Percentiles rank a stretch among this genome's conserved stretches.
Evolutionary conservation across 2,113 vertebrate species (phyloP).

Genomic region (Sturnira hondurensis): DNA sequence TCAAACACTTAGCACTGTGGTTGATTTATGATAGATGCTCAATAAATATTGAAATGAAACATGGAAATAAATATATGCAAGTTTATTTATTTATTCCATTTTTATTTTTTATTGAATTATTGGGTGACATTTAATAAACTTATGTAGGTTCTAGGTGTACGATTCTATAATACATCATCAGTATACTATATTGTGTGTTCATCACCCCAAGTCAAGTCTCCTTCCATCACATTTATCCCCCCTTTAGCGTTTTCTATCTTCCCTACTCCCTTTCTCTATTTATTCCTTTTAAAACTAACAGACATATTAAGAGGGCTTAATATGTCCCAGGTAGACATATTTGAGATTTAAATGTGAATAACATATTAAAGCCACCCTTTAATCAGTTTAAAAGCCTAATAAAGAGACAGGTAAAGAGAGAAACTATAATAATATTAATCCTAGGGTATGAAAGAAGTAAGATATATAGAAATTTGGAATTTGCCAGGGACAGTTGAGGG

Average conservation of each 20-base stretch:
- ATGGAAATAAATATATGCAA: background rate
- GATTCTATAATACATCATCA: background rate
- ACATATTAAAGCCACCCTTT: background rate
- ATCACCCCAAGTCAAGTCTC: background rate
- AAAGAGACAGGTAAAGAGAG: background rate
- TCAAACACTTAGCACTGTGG: background rate
- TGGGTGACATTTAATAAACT: background rate
- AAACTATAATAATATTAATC: constrained; percentile 9
- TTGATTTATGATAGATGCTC: background rate
- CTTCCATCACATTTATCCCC: background rate
- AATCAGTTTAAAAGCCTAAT: constrained; percentile 74
- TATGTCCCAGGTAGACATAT: constrained; percentile 15
- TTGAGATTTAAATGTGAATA: constrained; percentile 46
- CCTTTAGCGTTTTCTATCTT: background rate
- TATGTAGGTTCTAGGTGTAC: background rate
- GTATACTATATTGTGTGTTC: background rate
- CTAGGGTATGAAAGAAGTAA: constrained; percentile 2
- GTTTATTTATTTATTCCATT: background rate
- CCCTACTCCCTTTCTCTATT: background rate
- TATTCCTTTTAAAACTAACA: background rate
- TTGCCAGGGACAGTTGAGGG: background rate
- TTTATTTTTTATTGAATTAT: background rate
- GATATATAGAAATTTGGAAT: background rate
- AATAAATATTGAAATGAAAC: background rate
- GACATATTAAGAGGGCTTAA: background rate